phyloP scores from a whole-genome alignment of 2,888 invertebrate genomes.

The Idaea straminata region DNA sequence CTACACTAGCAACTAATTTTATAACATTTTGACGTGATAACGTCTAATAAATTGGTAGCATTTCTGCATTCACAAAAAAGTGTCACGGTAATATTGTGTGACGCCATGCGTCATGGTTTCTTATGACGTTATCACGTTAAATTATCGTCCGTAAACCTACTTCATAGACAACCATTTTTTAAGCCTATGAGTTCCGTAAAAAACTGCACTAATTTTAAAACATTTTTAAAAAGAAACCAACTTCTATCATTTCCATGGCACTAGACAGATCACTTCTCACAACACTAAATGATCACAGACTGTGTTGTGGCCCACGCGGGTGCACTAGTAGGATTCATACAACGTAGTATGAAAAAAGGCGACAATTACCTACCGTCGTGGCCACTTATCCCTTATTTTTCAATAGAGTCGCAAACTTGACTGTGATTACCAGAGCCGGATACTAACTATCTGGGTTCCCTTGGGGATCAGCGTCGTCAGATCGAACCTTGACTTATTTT shows the following conservation, averaged over 20 bases:
- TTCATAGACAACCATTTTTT: too few relatives aligned
- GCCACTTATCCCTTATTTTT: conserved; percentile 5
- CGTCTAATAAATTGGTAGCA: too few relatives aligned
- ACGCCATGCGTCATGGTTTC: too few relatives aligned
- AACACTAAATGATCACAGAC: not conserved
- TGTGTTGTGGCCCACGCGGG: not conserved
- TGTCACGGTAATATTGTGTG: too few relatives aligned
- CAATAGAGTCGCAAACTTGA: not conserved
- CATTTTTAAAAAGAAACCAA: not conserved
- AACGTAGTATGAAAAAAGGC: not conserved
- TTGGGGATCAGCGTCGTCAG: not conserved
- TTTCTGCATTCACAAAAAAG: too few relatives aligned
- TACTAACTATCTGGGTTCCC: not conserved
- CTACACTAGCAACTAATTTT: too few relatives aligned
- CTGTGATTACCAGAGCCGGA: not conserved
- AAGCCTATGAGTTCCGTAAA: too few relatives aligned
- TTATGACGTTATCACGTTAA: too few relatives aligned
- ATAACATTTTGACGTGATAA: too few relatives aligned
- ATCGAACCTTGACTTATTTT: not conserved
- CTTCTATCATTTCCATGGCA: not conserved
- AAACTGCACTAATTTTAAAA: too few relatives aligned
- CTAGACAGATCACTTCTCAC: not conserved
- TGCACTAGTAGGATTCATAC: not conserved
- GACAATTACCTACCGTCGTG: not conserved
- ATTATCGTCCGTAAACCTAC: too few relatives aligned